Evolutionary conservation across 2,888 invertebrate genomes (phyloP), one percentile per base, ranked within the genome.

Genomic region (Eilema sororculum): DNA sequence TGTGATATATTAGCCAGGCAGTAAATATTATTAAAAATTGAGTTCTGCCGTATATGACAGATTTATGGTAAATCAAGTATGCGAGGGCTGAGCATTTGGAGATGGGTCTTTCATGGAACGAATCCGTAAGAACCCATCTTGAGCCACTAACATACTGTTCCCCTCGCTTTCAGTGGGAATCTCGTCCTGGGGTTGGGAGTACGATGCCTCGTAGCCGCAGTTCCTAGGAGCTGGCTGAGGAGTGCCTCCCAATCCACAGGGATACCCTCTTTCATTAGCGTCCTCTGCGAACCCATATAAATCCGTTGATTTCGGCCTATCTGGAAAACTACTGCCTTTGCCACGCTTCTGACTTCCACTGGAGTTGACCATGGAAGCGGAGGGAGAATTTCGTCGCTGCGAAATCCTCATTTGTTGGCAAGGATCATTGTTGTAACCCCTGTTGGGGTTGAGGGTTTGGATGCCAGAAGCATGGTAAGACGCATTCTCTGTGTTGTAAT

Each of bases 121-220:
- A 93, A 98, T 98, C 80, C 98, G 95, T 20, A 98, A 97, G 90
- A 98, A 98, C 8, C 98, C 98, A 86, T 98, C 98, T 87, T 98
- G 98, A 74, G 98, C 97, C n/a, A 98, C 98, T 76, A 98, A 93
- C 98, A 98, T 98, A 80, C 98, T 96, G 71, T 96, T 95, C 64
- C 96, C 95, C 77, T 96, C 95, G 84, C 94, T 87, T 85, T 96
- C 95, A 46, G 79, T 85, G 0, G 91, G 88, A 8, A 94, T 90
- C 83, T 95, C 96, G 84, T 96, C 96, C 80, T 95, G 95, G 8
- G 95, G 93, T 85, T 96, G 93, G 88, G 93, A 83, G 94, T 96
- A 93, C 87, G 96, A 88, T 75, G 96, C 88, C 87, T 96, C 92
- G 87, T 96, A 89, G 65, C 93, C 86, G 72, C 93, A 95, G 77